Percentiles rank a stretch among this genome's conserved stretches.
Conservation (phyloP, 2,113 vertebrate genomes). For the Dissostichus mawsoni region DNA sequence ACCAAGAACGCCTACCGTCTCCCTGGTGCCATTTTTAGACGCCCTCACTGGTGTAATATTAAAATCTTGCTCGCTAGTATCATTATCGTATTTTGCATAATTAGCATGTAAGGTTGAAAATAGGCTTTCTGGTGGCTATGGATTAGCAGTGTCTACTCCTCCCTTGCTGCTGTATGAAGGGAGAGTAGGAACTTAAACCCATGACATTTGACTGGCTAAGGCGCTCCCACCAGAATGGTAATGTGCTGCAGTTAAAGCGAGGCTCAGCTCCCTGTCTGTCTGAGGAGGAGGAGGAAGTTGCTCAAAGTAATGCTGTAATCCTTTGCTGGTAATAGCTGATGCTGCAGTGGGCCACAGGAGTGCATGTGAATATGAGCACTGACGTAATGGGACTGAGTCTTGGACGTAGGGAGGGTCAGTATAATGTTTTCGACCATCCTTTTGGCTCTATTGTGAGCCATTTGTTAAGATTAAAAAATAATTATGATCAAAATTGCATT, state of each 20-base stretch:
- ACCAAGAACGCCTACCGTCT: constrained; percentile 2
- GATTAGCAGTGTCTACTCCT: constrained; percentile 48
- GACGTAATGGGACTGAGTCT: constrained; percentile 27
- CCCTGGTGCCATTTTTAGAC: constrained; percentile 12
- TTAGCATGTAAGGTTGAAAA: constrained; percentile 27
- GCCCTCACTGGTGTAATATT: constrained; percentile 37
- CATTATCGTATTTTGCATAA: constrained; percentile 42
- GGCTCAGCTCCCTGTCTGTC: constrained; percentile 34
- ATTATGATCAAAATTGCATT: not conserved
- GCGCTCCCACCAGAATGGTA: constrained; percentile 47
- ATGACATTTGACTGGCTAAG: constrained; percentile 64
- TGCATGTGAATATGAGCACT: constrained; percentile 52
- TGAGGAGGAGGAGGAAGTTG: constrained; percentile 48
- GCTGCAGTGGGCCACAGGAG: constrained; percentile 55
- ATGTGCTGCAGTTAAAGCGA: constrained; percentile 31
- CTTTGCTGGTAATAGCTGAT: constrained; percentile 59
- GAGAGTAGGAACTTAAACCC: constrained; percentile 42
- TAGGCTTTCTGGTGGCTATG: constrained; percentile 28
- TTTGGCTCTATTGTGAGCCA: not conserved
- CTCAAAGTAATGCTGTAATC: constrained; percentile 61
- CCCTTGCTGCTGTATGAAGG: constrained; percentile 23
- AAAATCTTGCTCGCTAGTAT: constrained; percentile 46
- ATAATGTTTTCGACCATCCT: not conserved
- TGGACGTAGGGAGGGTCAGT: not conserved
- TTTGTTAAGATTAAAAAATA: not conserved